Conservation (phyloP, 2,797 vertebrate genomes). For the Scyliorhinus canicula region DNA sequence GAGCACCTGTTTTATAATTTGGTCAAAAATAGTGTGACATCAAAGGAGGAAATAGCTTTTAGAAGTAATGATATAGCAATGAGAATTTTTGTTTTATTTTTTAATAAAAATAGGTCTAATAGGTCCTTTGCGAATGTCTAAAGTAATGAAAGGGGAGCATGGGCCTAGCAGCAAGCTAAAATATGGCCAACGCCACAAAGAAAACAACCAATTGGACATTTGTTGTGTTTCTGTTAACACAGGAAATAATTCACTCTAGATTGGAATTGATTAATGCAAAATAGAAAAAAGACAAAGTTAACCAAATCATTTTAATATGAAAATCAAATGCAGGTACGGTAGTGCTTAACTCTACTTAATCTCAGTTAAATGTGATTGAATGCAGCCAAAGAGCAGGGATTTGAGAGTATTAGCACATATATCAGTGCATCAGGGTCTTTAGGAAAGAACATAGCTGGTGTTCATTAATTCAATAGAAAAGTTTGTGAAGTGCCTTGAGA, state of each 20-base stretch:
- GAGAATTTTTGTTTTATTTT: background rate
- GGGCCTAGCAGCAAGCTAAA: background rate
- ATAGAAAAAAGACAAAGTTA: background rate
- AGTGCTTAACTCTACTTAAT: constrained; percentile 32
- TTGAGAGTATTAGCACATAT: constrained; percentile 27
- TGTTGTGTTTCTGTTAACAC: background rate
- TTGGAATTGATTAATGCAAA: background rate
- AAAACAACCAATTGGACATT: background rate
- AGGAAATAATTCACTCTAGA: constrained; percentile 11
- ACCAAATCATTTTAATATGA: constrained; percentile 19
- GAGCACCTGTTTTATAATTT: background rate
- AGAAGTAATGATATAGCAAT: too few species aligned
- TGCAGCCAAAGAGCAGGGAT: constrained; percentile 18
- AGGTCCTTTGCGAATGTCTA: background rate
- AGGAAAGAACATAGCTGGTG: constrained; percentile 1
- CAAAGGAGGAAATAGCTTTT: background rate
- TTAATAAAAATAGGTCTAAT: background rate
- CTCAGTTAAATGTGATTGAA: constrained; percentile 35
- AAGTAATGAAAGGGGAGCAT: background rate
- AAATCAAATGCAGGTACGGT: constrained; percentile 11
- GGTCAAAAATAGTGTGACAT: background rate
- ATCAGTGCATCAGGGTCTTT: constrained; percentile 19
- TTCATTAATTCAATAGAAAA: constrained; percentile 33
- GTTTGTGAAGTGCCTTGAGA: constrained; percentile 19
- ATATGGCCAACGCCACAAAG: background rate